Evolutionary conservation across 2,797 vertebrate species (phyloP).

Genomic region (Darevskia nairensis): DNA sequence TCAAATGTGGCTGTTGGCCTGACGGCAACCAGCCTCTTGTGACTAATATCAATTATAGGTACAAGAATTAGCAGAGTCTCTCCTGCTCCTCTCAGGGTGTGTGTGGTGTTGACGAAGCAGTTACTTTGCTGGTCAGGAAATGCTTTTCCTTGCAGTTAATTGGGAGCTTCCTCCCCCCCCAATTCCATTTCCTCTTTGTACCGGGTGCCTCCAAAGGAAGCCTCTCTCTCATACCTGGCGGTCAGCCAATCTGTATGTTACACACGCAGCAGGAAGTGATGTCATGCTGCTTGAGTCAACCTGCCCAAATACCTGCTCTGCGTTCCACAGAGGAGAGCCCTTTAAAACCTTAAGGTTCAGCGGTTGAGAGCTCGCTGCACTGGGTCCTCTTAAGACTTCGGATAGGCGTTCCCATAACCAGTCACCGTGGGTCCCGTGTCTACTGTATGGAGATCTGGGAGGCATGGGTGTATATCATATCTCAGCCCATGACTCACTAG

Average conservation of each 20-base stretch:
- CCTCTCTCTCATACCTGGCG: background rate
- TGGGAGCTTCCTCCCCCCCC: conserved; percentile 5
- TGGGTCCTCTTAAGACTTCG: background rate
- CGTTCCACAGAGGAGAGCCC: background rate
- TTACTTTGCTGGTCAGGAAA: background rate
- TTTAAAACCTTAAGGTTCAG: no score
- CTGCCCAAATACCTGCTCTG: background rate
- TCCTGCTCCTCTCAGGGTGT: no score
- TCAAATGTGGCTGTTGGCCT: background rate
- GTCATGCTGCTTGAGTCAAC: background rate
- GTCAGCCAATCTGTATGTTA: conserved; percentile 61
- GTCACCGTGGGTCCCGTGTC: background rate
- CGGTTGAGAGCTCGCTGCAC: background rate
- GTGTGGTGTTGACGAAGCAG: background rate
- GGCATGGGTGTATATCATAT: background rate
- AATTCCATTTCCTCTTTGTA: background rate
- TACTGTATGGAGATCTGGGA: background rate
- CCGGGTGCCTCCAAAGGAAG: background rate
- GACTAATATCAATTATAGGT: background rate
- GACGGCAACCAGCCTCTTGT: background rate
- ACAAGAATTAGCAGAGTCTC: background rate
- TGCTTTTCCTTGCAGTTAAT: conserved; percentile 1
- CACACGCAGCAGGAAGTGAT: conserved; percentile 66
- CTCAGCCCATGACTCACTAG: background rate
- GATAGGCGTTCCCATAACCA: background rate